These are phyloP conservation scores for Erethizon dorsatum DNA, from an alignment of 2,797 vertebrate species.

Conservation along the genomic window DNA sequence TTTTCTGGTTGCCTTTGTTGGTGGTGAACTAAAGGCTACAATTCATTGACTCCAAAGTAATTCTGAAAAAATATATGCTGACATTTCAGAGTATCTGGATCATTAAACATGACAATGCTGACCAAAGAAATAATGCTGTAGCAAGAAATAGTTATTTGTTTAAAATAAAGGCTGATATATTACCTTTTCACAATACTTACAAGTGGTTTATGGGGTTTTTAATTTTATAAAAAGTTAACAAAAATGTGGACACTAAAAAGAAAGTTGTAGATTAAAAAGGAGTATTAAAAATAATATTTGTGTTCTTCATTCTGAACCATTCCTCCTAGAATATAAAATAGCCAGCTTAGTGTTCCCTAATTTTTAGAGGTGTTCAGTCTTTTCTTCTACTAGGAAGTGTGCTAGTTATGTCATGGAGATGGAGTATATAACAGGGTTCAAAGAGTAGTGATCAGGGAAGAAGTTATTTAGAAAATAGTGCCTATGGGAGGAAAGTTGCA, in stretches of 20 bases:
- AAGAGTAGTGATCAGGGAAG: conserved; percentile 7
- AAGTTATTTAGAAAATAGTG: neutral
- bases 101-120: conserved; percentile 75
- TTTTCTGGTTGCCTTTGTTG: neutral
- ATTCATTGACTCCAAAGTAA: conserved; percentile 63
- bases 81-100: conserved; percentile 59
- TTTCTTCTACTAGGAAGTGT: neutral
- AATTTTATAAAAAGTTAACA: conserved; percentile 36
- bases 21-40: conserved; percentile 50
- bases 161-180: conserved; percentile 39
- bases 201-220: neutral
- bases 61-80: conserved; percentile 70
- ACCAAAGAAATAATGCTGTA: neutral
- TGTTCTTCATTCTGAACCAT: neutral
- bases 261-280: neutral
- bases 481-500: neutral
- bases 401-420: neutral
- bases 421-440: neutral
- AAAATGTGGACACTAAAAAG: conserved; percentile 20
- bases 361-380: neutral
- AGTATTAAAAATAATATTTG: neutral
- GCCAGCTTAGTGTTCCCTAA: neutral
- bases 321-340: conserved; percentile 25
- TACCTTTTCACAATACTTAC: neutral
- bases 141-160: conserved; percentile 60